phyloP scores from a whole-genome alignment of 2,888 invertebrate genomes.

The Chalcosyrphus nemorum region DNA sequence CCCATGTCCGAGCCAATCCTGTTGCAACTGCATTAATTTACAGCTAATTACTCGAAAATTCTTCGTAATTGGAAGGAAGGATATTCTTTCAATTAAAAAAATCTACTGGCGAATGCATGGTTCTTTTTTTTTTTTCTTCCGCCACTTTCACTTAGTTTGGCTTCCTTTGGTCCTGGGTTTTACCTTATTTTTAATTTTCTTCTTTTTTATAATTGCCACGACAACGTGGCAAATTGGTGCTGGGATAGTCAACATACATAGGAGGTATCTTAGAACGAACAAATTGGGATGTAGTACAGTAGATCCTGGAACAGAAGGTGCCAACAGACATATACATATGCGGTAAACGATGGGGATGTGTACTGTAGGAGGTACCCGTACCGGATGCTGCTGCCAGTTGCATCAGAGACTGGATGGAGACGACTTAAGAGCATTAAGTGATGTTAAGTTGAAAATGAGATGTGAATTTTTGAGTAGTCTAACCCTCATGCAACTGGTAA shows the following conservation, averaged over 20 bases:
- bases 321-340: slow-evolving; percentile 27
- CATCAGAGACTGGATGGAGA: slow-evolving; percentile 30
- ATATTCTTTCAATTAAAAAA: slow-evolving; percentile 56
- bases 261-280: slow-evolving; percentile 58
- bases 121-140: slow-evolving; percentile 32
- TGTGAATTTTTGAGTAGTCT: slow-evolving; percentile 67
- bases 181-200: slow-evolving; percentile 2
- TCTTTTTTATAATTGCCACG: slow-evolving; percentile 46
- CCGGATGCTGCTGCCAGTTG: slow-evolving; percentile 16
- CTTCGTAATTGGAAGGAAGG: slow-evolving; percentile 61
- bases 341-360: background rate
- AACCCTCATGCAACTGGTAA: slow-evolving; percentile 56
- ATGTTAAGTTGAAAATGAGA: slow-evolving; percentile 68
- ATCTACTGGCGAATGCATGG: slow-evolving; percentile 28
- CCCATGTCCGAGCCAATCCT: background rate
- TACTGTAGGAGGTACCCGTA: slow-evolving; percentile 1
- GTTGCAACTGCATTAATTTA: slow-evolving; percentile 52
- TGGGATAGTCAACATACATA: slow-evolving; percentile 1
- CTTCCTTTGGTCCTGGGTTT: slow-evolving; percentile 33
- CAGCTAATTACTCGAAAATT: slow-evolving; percentile 68
- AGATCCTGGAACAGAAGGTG: slow-evolving; percentile 48
- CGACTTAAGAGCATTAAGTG: slow-evolving; percentile 65
- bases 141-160: slow-evolving; percentile 9
- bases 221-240: slow-evolving; percentile 59
- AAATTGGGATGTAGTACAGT: background rate